These are phyloP conservation scores for Larimichthys crocea DNA, from an alignment of 2,113 vertebrate genomes.

Conservation along the genomic window DNA sequence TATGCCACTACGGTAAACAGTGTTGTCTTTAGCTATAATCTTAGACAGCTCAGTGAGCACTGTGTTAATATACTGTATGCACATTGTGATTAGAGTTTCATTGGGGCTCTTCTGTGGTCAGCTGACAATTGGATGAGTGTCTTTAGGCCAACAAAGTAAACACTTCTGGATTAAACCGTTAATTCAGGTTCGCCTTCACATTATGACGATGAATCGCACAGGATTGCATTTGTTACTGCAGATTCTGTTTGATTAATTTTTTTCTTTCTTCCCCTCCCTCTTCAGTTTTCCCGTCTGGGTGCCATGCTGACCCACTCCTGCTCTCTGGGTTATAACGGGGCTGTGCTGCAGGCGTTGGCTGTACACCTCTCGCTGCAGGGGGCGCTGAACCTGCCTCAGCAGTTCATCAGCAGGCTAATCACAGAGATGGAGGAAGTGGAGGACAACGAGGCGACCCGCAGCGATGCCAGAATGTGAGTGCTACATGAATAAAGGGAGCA, in stretches of 20 bases:
- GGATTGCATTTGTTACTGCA: neutral
- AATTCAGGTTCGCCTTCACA: neutral
- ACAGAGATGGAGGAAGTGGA: constrained; percentile 95
- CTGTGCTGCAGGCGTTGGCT: constrained; percentile 94
- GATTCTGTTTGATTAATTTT: neutral
- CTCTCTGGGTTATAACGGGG: constrained; percentile 97
- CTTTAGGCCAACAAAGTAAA: neutral
- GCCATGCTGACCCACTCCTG: constrained; percentile 96
- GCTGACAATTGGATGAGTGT: neutral
- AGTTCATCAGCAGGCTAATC: constrained; percentile 92
- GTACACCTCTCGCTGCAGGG: constrained; percentile 94
- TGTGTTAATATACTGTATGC: neutral
- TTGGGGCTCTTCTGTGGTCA: neutral
- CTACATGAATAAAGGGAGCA: neutral
- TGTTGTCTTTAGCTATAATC: neutral
- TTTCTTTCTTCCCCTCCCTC: constrained; percentile 1
- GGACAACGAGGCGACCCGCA: constrained; percentile 86
- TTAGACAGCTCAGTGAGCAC: neutral
- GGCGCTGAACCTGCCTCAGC: constrained; percentile 82
- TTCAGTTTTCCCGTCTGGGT: constrained; percentile 89
- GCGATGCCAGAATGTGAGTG: constrained; percentile 91
- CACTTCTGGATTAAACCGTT: neutral
- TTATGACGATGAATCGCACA: no score
- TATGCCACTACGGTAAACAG: neutral
- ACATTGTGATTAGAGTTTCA: neutral